Percentiles rank a stretch among this genome's conserved stretches.
These are phyloP conservation scores for Leucosticte australis DNA, from an alignment of 2,113 vertebrate species.

Conservation along the genomic window DNA sequence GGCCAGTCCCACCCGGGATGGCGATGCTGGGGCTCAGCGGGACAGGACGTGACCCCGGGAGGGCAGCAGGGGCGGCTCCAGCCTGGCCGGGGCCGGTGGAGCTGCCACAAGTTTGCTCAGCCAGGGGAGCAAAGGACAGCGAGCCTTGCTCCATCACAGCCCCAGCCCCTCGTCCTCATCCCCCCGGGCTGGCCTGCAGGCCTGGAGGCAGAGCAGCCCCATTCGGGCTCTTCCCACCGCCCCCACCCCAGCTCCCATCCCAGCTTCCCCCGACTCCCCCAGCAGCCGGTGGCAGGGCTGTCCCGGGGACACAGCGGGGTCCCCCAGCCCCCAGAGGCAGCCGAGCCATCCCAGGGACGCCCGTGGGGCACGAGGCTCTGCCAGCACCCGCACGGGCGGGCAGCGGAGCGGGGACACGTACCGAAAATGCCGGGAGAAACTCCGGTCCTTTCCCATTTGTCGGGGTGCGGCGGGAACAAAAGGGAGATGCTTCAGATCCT, in stretches of 20 bases:
- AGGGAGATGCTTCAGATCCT: slow-evolving; percentile 44
- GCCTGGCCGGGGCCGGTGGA: not conserved
- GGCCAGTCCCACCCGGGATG: accelerated
- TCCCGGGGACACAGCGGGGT: not conserved
- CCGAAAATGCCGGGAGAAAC: slow-evolving; percentile 92
- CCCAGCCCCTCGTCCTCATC: not conserved
- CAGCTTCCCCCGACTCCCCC: not conserved
- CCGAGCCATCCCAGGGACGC: accelerated
- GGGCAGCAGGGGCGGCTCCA: not conserved
- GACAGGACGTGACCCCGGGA: not conserved
- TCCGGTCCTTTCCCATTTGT: slow-evolving; percentile 91
- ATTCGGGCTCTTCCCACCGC: not conserved
- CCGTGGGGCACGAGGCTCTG: not conserved
- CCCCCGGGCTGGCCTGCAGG: not conserved
- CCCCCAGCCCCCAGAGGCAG: not conserved
- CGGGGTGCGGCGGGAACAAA: slow-evolving; percentile 36
- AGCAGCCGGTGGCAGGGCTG: not conserved
- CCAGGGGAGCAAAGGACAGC: accelerated
- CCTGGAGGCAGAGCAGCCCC: not conserved
- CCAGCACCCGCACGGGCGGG: not conserved
- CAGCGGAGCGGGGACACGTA: slow-evolving; percentile 64
- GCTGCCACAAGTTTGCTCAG: not conserved
- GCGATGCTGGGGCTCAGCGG: accelerated
- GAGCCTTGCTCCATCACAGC: accelerated
- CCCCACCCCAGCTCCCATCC: not conserved